These are phyloP conservation scores for Pteromalus puparum DNA, from an alignment of 1,140 invertebrate species.

Conservation along the genomic window DNA sequence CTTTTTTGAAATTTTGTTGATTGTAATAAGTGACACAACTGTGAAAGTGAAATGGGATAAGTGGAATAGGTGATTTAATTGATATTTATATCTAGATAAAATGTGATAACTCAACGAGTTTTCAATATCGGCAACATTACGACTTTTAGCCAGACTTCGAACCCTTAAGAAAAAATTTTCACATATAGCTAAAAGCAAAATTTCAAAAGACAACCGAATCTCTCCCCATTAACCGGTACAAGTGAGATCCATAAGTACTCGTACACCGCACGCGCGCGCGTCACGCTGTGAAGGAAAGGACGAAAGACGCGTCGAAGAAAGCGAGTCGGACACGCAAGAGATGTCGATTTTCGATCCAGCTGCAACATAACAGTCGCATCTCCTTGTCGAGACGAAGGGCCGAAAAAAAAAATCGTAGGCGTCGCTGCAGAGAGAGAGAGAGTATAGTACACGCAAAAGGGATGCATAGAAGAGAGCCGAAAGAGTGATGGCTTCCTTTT, in stretches of 20 bases:
- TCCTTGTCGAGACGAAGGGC: neutral
- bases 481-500: constrained; percentile 15
- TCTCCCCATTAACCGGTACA: neutral
- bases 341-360: neutral
- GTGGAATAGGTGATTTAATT: no score
- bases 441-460: neutral
- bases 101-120: no score
- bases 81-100: no score
- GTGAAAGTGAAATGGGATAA: no score
- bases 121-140: no score
- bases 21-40: no score
- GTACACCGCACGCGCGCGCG: neutral
- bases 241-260: neutral
- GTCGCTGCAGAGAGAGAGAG: neutral
- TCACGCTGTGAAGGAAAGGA: neutral
- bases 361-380: neutral
- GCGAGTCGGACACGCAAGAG: neutral
- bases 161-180: no score
- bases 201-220: neutral
- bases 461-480: neutral
- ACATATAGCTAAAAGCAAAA: neutral
- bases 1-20: no score
- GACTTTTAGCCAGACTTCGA: no score
- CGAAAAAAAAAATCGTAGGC: constrained; percentile 5
- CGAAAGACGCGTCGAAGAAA: neutral